Evolutionary conservation across 2,888 invertebrate genomes (phyloP).

Genomic region (Geophilus truncorum): DNA sequence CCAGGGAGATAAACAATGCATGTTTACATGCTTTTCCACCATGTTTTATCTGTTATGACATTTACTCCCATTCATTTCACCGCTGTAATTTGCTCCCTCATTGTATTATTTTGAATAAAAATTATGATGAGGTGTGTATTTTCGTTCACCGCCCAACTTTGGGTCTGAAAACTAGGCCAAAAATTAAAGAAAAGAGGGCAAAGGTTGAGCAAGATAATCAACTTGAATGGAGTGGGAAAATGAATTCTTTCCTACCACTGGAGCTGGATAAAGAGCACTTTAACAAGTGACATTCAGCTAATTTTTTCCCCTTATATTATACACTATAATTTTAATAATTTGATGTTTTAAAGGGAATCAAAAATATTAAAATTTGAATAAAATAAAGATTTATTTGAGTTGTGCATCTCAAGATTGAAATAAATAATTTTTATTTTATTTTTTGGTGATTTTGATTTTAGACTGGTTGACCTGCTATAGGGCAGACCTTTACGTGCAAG

Average conservation of each 20-base stretch:
- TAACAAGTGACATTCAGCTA: too few relatives aligned
- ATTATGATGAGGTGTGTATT: not conserved
- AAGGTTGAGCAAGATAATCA: not conserved
- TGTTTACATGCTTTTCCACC: not conserved
- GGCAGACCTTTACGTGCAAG: too few relatives aligned
- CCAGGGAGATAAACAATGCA: not conserved
- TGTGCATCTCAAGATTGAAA: too few relatives aligned
- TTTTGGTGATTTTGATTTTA: too few relatives aligned
- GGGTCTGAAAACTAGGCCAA: not conserved
- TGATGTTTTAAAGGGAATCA: too few relatives aligned
- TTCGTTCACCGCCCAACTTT: not conserved
- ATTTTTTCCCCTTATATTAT: too few relatives aligned
- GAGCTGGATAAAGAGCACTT: too few relatives aligned
- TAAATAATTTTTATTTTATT: too few relatives aligned
- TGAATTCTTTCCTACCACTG: not conserved
- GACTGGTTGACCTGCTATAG: too few relatives aligned
- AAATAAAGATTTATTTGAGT: too few relatives aligned
- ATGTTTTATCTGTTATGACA: not conserved
- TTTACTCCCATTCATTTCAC: not conserved
- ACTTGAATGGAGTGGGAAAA: not conserved
- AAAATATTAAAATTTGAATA: too few relatives aligned
- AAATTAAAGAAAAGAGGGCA: not conserved
- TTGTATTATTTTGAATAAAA: not conserved
- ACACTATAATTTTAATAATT: too few relatives aligned
- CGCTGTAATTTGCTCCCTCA: not conserved